Evolutionary conservation across 2,113 vertebrate genomes (phyloP).

Genomic region (Furnarius figulus): DNA sequence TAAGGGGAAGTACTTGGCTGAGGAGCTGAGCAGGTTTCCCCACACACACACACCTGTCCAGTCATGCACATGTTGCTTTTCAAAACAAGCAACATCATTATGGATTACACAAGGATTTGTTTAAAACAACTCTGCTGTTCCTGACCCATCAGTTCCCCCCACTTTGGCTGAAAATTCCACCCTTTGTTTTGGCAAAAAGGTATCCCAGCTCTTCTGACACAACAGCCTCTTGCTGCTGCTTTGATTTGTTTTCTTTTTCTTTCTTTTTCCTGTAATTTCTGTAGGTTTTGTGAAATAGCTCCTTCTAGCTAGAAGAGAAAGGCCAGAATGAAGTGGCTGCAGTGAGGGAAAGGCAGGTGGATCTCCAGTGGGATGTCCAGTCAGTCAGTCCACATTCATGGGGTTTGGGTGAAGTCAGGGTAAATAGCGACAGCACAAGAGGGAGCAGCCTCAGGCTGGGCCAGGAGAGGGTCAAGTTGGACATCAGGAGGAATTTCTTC

Average conservation of each 20-base stretch:
- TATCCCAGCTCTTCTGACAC: not conserved
- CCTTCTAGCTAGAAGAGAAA: not conserved
- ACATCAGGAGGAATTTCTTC: not conserved
- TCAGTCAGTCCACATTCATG: fast-evolving
- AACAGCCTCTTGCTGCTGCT: not conserved
- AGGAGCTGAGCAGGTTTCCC: slow-evolving; percentile 35
- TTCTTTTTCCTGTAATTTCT: not conserved
- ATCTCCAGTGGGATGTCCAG: not conserved
- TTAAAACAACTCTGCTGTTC: slow-evolving; percentile 1
- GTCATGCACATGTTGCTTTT: not conserved
- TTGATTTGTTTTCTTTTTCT: not conserved
- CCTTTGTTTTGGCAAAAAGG: not conserved
- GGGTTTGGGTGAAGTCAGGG: not conserved
- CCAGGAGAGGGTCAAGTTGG: not conserved
- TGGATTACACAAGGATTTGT: slow-evolving; percentile 8
- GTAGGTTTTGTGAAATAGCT: not conserved
- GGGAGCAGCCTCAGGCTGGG: not conserved
- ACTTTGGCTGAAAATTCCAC: not conserved
- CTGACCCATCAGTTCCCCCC: not conserved
- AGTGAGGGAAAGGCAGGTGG: not conserved
- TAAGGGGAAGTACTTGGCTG: slow-evolving; percentile 22
- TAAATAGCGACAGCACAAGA: not conserved
- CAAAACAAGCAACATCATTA: not conserved
- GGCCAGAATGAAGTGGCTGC: not conserved
- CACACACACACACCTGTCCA: not conserved